These are phyloP conservation scores for Copidosoma floridanum DNA, from an alignment of 1,140 invertebrate species.

Conservation along the genomic window DNA sequence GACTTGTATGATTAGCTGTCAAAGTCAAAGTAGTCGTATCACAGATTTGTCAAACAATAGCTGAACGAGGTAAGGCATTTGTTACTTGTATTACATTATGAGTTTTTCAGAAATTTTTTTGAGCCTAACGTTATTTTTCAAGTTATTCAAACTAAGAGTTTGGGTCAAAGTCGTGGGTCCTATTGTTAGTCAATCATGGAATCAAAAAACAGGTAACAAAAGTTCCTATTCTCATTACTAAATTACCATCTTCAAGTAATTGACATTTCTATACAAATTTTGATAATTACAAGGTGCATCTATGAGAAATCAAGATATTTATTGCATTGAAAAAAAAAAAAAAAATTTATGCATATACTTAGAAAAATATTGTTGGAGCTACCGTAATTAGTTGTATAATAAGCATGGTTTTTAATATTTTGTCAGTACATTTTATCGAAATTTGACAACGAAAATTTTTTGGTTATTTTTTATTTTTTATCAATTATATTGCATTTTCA, in stretches of 20 bases:
- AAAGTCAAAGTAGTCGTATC: neutral
- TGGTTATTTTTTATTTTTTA: neutral
- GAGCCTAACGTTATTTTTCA: neutral
- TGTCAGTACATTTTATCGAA: neutral
- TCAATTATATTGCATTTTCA: conserved; percentile 19
- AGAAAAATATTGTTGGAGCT: too few relatives aligned
- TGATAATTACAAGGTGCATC: too few relatives aligned
- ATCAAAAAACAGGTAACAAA: conserved; percentile 23
- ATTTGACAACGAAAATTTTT: neutral
- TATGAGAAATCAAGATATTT: too few relatives aligned
- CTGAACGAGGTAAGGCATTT: neutral
- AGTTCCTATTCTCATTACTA: too few relatives aligned
- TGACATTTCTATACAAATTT: too few relatives aligned
- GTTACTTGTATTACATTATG: neutral
- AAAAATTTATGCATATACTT: too few relatives aligned
- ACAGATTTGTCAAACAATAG: neutral
- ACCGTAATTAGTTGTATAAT: too few relatives aligned
- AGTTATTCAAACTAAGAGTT: neutral
- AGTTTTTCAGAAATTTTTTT: too few relatives aligned
- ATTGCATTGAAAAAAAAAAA: too few relatives aligned
- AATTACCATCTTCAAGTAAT: too few relatives aligned
- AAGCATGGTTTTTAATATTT: too few relatives aligned
- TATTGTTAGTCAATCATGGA: conserved; percentile 9
- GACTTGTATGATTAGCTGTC: neutral
- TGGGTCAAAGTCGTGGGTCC: neutral